Conservation (phyloP, 2,113 vertebrate genomes). For the Phainopepla nitens region DNA sequence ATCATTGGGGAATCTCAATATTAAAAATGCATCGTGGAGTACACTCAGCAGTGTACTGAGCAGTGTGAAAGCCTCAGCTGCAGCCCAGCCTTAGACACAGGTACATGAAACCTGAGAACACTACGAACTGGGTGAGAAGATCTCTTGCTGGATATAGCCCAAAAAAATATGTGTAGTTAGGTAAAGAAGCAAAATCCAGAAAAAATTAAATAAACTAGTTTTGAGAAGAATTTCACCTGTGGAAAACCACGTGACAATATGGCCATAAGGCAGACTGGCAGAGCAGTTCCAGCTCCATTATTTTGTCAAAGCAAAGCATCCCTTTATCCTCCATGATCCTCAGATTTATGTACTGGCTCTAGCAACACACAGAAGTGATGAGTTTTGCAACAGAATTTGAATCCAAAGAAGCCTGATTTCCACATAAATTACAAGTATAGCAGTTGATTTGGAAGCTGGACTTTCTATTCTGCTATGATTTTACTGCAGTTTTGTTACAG, state of each 20-base stretch:
- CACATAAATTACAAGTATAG: not conserved
- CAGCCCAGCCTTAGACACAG: not conserved
- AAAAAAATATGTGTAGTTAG: rapidly evolving
- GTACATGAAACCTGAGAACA: not conserved
- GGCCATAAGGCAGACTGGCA: not conserved
- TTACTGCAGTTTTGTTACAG: not conserved
- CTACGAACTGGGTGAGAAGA: not conserved
- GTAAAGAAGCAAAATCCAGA: not conserved
- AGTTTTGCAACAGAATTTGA: not conserved
- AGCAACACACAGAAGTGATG: not conserved
- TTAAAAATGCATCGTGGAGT: not conserved
- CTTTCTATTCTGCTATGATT: not conserved
- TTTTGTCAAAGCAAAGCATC: not conserved
- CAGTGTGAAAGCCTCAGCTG: not conserved
- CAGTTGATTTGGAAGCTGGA: not conserved
- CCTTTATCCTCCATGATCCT: not conserved
- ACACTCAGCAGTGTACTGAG: not conserved
- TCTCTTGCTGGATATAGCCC: not conserved
- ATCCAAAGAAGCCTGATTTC: not conserved
- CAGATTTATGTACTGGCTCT: not conserved
- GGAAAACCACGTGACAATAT: not conserved
- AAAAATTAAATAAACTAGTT: not conserved
- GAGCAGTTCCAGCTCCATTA: not conserved
- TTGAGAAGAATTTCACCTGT: not conserved
- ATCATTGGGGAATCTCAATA: not conserved